Percentiles rank a stretch among this genome's conserved stretches.
Evolutionary conservation across 2,113 vertebrate genomes (phyloP).

Genomic region (Nycticryphes semicollaris): DNA sequence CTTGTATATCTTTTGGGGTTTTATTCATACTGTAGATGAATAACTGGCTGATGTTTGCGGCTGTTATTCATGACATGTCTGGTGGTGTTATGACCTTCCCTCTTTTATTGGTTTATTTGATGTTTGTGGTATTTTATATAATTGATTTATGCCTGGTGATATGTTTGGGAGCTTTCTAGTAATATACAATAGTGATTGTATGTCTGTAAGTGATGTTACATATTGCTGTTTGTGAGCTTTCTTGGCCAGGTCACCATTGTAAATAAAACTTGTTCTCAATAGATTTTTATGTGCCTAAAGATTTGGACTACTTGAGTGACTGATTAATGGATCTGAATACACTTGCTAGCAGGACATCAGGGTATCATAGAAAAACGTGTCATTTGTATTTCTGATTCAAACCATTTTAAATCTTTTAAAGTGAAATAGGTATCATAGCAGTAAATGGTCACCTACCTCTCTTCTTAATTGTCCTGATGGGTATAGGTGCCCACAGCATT

Average conservation of each 20-base stretch:
- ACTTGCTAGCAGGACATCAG: not conserved
- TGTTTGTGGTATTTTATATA: conserved; percentile 75
- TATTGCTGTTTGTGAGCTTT: conserved; percentile 53
- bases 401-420: not conserved
- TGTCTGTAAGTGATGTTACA: conserved; percentile 55
- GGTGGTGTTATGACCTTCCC: conserved; percentile 71
- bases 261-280: conserved; percentile 63
- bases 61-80: conserved; percentile 75
- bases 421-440: not conserved
- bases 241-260: conserved; percentile 46
- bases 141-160: conserved; percentile 71
- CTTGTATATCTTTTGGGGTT: conserved; percentile 51
- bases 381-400: conserved; percentile 17
- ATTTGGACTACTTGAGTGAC: conserved; percentile 55
- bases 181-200: conserved; percentile 65
- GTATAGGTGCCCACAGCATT: not conserved
- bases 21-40: conserved; percentile 63
- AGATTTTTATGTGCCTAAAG: conserved; percentile 62
- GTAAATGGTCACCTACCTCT: not conserved
- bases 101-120: conserved; percentile 75
- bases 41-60: conserved; percentile 60
- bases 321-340: conserved; percentile 50
- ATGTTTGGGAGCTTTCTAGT: conserved; percentile 65
- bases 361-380: not conserved
- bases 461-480: not conserved